A percentile compares a stretch with the other conserved stretches of the same genome.
Evolutionary conservation across 2,797 vertebrate genomes (phyloP).

Genomic region (Harpagifer antarcticus): DNA sequence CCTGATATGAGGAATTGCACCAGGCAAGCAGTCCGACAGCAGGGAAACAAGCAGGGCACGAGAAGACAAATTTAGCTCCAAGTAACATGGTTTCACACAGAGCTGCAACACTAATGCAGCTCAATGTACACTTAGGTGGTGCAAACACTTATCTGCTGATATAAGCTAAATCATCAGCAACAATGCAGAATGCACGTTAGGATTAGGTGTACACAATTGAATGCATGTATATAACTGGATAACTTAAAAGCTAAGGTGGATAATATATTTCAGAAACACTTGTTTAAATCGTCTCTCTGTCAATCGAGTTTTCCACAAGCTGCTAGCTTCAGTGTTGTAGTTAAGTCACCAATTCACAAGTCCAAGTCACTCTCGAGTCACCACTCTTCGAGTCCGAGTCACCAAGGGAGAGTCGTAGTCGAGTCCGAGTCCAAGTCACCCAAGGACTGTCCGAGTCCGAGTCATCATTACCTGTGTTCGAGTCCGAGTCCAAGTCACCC

Average conservation of each 20-base stretch:
- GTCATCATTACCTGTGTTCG: no score
- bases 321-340: no score
- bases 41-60: slow-evolving; percentile 17
- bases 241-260: neutral
- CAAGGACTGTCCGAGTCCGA: no score
- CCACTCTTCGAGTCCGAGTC: no score
- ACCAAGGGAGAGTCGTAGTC: no score
- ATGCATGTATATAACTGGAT: slow-evolving; percentile 22
- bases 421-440: no score
- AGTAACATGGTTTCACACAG: neutral
- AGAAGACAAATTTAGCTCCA: slow-evolving; percentile 42
- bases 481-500: no score
- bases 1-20: slow-evolving; percentile 13
- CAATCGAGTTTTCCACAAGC: no score
- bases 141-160: neutral
- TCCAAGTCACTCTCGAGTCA: no score
- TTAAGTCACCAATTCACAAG: no score
- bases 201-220: slow-evolving; percentile 12
- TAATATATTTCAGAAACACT: no score
- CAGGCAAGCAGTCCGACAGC: neutral
- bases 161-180: neutral
- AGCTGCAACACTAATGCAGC: slow-evolving; percentile 38
- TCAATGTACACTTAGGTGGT: neutral
- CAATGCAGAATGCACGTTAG: slow-evolving; percentile 15
- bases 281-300: no score